Evolutionary conservation across 2,797 vertebrate genomes (phyloP), one percentile per base, ranked within the genome.

Genomic region (Sphaeramia orbicularis): DNA sequence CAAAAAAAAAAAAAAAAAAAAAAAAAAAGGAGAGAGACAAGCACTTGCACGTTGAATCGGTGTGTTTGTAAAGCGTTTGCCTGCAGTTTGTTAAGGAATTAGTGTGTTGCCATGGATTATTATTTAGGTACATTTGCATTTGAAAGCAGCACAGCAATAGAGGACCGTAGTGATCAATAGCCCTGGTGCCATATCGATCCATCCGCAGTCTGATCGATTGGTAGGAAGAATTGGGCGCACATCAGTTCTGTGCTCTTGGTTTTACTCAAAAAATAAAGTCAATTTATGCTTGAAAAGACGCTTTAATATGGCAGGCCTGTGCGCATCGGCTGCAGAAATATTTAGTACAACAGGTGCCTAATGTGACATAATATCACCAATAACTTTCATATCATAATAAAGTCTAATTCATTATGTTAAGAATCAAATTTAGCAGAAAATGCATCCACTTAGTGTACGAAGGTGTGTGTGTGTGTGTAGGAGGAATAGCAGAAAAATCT

Each of bases 151-250:
- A 24, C 65, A 43, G 88, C 88, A 86, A 91, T 90, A 90, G 91
- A 92, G 79, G 88, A 82, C 76, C 65, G 65, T 56, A 40, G 72
- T 92, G 91, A 95, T 93, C 90, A 89, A 91, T 93, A 90, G 87
- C 86, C 83, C 86, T 80, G 87, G 85, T 90, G 86, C 82, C 81
- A 66, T 79, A 93, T 94, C 81, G 89, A 94, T 93, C 89, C 35
- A 93, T 94, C 89, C 76, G 86, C 90, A 92, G 91, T 80, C 71
- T 91, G 86, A 93, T 93, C 91, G 93, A 94, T 92, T 70, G 66
- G 78, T 72, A 78, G 73, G 74, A 71, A 81, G 85, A 90, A 92
- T 90, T 81, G 84, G 80, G 68, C 68, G 78, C 71, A 71, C 68
- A 71, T 87, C 71, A 83, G 62, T 71, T 65, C 82, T 83, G 60